Evolutionary conservation across 1,140 invertebrate species (phyloP), one percentile per base, ranked within the genome.

Genomic region (Solenopsis invicta): DNA sequence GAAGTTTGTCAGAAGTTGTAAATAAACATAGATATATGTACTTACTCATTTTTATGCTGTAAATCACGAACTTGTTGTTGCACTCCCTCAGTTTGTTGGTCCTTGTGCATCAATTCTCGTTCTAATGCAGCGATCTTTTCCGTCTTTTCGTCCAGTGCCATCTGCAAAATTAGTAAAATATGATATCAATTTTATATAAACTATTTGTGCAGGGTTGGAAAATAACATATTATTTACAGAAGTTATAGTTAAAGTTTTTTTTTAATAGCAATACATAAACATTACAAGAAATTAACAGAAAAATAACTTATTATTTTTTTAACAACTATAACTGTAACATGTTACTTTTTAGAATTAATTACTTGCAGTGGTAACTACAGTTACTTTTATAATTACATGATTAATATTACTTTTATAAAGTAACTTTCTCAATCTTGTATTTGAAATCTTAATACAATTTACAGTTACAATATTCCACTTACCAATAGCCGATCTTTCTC

Each of bases 401-500:
- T 29, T 29, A 2, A 29, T 29, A 41, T 41, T 41, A 41, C 41
- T 41, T 41, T 41, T 41, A 41, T 41, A 41, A 41, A 41, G 41
- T 41, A 41, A 41, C 4, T 41, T 41, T 41, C 41, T 29, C 29
- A 29, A 29, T 29, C 41, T 4, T 41, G 8, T 41, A 41, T 41
- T 50, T 5, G 0, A 59, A 52, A 18, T 37, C 77, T 12, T 13
- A 13, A 37, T 21, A 4, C n/a, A 54, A 74, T 37, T 54, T 41
- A 1, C n/a, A n/a, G n/a, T 13, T 64, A 29, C 10, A 64, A 77
- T 37, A 67, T 69, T 24, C 69, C 50, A 88, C 91, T 94, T 89
- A 95, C 95, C 86, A 96, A 92, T 87, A 97, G 93, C 92, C 96
- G 96, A 93, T 97, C 96, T 88, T 96, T 96, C 89, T 97, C 96